Base-by-base conservation (phyloP, 2,797 vertebrate genomes). In the Enteromius radiatus region DNA sequence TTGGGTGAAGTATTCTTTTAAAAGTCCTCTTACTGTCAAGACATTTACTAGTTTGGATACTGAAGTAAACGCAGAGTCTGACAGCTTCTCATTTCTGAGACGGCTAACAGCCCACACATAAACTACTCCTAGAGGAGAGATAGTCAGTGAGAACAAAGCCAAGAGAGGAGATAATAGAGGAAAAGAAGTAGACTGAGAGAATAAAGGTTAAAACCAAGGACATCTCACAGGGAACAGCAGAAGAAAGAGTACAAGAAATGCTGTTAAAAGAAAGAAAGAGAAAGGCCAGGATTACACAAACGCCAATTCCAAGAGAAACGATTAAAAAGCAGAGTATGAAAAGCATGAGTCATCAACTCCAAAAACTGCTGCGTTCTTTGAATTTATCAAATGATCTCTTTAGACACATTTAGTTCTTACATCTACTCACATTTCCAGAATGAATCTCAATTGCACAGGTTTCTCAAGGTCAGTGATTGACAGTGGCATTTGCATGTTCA, bases 161-260 rank as follows among this genome's bases (percentile, higher is more conserved):
- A 63, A 61, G 21, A 70, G 69, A 33, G 36, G 19, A 84, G 80
- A 80, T 75, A 75, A 59, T 75, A 75, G 70, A 84, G 87, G 84
- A 80, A 81, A 86, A 87, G 84, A 87, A 41, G 26, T 36, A 78
- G 59, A 77, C 73, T 74, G 82, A 77, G 73, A 83, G 83, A 81
- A 84, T 79, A 49, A 65, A 84, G 83, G 85, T 84, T 54, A 82
- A 81, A 86, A 81, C 70, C 84, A 87, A 87, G 82, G 81, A 83
- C 84, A 74, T 74, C 84, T 78, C 77, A 84, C 49, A 77, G 70
- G 68, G 23, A 33, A 67, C 45, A 31, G 73, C 41, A 80, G 41
- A 80, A 78, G 54, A 81, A 64, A 75, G 85, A 83, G 73, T 78
- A 77, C 69, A 77, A 71, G 52, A 78, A 76, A 76, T 78, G 76